Evolutionary conservation across 2,113 vertebrate species (phyloP).

Genomic region (Panurus biarmicus): DNA sequence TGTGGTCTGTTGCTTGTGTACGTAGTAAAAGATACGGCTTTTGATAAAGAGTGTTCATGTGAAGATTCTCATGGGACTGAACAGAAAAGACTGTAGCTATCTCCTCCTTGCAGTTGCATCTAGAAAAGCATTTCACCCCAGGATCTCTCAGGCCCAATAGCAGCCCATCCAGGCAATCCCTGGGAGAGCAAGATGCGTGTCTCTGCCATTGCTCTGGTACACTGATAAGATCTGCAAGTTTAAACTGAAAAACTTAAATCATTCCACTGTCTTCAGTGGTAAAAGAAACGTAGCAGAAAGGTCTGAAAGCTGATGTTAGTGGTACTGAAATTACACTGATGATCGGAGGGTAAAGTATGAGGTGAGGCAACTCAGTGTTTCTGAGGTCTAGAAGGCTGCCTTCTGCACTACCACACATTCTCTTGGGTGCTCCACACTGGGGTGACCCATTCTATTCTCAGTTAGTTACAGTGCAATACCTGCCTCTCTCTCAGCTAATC

Average conservation of each 20-base stretch:
- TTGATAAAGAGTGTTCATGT: not conserved
- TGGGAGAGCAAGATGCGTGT: not conserved
- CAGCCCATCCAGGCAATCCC: not conserved
- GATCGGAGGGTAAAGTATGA: not conserved
- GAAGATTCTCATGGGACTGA: not conserved
- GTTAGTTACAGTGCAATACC: not conserved
- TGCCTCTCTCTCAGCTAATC: not conserved
- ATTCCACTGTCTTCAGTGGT: not conserved
- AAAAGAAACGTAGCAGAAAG: not conserved
- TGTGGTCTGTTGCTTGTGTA: not conserved
- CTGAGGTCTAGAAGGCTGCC: fast-evolving
- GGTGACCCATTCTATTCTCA: not conserved
- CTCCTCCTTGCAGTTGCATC: not conserved
- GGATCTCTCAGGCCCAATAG: not conserved
- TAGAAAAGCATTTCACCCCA: not conserved
- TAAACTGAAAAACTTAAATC: not conserved
- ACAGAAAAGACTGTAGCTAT: not conserved
- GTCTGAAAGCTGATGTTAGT: not conserved
- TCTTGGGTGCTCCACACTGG: not conserved
- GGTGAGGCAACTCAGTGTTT: not conserved
- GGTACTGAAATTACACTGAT: not conserved
- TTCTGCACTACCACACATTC: not conserved
- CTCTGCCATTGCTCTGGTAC: not conserved
- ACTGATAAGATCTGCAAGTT: not conserved
- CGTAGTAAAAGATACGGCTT: not conserved